Base-by-base conservation (phyloP, 2,797 vertebrate genomes). In the Peromyscus aztecus region DNA sequence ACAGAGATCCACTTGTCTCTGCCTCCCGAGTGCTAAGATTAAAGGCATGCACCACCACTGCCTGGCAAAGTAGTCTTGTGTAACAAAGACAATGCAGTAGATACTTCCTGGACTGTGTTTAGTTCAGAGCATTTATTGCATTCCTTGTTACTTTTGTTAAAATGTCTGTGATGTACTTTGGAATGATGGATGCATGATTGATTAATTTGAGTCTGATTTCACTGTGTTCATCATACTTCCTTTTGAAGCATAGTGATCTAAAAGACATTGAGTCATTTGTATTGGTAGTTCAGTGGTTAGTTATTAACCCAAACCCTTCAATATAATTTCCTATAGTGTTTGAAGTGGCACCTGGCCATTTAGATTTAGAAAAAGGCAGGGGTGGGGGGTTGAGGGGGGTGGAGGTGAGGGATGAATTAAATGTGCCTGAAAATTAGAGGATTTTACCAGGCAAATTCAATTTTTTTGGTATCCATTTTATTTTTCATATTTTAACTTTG, bases 61-160 rank as follows among this genome's bases (percentile, higher is more conserved):
- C 49, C 49, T 13, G 49, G 12, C 12, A 2, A 52, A 52, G 49
- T 52, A 52, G 49, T 52, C 13, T 37, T 91, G 43, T 95, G 78
- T 93, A 95, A 93, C 96, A 87, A 43, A 85, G 85, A 87, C 57
- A 93, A 43, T 93, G 12, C 27, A 65, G 77, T 43, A 86, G 77
- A n/a, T 8, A 59, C 80, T 95, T 90, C 59, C 84, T 97, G 80
- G 37, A n/a, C 89, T 88, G 65, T 76, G 71, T 95, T 89, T 95
- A 80, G 43, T 65, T 91, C 46, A 91, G 75, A 75, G 89, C n/a
- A 63, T 16, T 91, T 89, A 86, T 86, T 80, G 29, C 11, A 86
- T 94, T 91, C 43, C 75, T 63, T 67, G 63, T 82, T 90, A 46
- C 31, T 77, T 61, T 23, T 84, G 46, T 78, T 90, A 89, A 94